A percentile compares a stretch with the other conserved stretches of the same genome.
Conservation (phyloP, 2,888 invertebrate genomes). For the Xestia sexstrigata region DNA sequence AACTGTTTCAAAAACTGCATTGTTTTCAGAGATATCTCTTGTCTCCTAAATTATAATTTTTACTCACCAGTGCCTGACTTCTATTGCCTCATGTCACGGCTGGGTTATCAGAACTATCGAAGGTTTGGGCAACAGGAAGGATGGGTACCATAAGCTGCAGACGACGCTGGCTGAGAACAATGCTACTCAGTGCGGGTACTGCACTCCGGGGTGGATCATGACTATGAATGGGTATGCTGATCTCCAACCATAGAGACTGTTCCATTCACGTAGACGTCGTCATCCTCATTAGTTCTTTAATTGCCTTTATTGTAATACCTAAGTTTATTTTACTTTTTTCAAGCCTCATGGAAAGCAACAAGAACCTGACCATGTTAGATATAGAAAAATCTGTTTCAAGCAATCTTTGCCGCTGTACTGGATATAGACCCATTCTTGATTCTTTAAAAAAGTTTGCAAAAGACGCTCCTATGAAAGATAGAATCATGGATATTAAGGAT, state of each 20-base stretch:
- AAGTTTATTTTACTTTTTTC: background rate
- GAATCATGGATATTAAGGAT: slow-evolving; percentile 51
- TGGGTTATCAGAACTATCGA: slow-evolving; percentile 94
- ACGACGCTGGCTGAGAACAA: slow-evolving; percentile 90
- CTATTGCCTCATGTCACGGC: slow-evolving; percentile 88
- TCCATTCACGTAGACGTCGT: background rate
- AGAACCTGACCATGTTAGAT: slow-evolving; percentile 89
- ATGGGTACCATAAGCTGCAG: slow-evolving; percentile 92
- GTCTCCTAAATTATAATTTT: background rate
- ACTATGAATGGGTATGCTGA: slow-evolving; percentile 77
- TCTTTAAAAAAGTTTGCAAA: slow-evolving; percentile 91
- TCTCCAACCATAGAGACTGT: background rate
- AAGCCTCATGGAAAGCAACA: slow-evolving; percentile 72
- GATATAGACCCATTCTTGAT: slow-evolving; percentile 91
- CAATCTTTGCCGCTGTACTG: slow-evolving; percentile 94
- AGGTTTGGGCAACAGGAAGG: slow-evolving; percentile 91
- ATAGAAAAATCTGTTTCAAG: slow-evolving; percentile 93
- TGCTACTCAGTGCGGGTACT: slow-evolving; percentile 93
- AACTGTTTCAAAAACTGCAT: background rate
- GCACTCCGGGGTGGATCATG: slow-evolving; percentile 85
- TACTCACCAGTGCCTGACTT: slow-evolving; percentile 86
- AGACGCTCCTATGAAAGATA: slow-evolving; percentile 78
- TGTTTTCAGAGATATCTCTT: background rate
- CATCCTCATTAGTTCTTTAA: background rate
- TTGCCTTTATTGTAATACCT: background rate